These are phyloP conservation scores for Neelides sp. DNA, from an alignment of 1,140 invertebrate genomes.

Conservation along the genomic window DNA sequence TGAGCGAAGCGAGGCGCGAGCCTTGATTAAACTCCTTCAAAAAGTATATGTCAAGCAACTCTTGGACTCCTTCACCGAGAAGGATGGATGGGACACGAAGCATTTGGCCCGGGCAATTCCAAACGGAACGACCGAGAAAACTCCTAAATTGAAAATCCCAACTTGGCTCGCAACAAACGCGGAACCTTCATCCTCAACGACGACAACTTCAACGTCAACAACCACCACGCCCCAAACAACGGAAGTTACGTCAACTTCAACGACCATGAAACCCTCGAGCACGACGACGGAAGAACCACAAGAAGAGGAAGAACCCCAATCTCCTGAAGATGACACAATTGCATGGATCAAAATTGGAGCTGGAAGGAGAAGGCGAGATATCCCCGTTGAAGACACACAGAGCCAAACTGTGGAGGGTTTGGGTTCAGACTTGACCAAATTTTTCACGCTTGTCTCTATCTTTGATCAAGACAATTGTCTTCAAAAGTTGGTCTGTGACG, in stretches of 20 bases:
- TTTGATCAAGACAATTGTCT: slow-evolving; percentile 28
- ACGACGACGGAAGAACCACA: neutral
- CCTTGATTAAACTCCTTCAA: slow-evolving; percentile 21
- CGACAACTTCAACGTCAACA: neutral
- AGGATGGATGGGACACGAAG: neutral
- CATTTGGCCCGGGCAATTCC: neutral
- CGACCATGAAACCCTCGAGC: neutral
- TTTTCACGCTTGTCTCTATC: slow-evolving; percentile 25
- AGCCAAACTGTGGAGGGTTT: too few species aligned
- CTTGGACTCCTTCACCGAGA: slow-evolving; percentile 17
- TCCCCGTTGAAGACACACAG: too few species aligned
- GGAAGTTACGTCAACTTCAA: neutral
- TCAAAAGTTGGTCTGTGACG: slow-evolving; percentile 30
- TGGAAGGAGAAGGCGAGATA: too few species aligned
- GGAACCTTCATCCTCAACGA: neutral
- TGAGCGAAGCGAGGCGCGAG: slow-evolving; percentile 18
- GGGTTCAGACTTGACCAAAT: too few species aligned
- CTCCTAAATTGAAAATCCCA: neutral
- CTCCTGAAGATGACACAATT: slow-evolving; percentile 28
- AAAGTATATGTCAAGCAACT: slow-evolving; percentile 27
- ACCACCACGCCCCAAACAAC: neutral
- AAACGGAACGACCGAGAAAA: neutral
- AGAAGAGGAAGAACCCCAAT: slow-evolving; percentile 8
- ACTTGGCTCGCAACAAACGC: neutral
- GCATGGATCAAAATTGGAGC: too few species aligned